Base-by-base conservation (phyloP, 2,797 vertebrate species). In the Paratrypauchen microcephalus region DNA sequence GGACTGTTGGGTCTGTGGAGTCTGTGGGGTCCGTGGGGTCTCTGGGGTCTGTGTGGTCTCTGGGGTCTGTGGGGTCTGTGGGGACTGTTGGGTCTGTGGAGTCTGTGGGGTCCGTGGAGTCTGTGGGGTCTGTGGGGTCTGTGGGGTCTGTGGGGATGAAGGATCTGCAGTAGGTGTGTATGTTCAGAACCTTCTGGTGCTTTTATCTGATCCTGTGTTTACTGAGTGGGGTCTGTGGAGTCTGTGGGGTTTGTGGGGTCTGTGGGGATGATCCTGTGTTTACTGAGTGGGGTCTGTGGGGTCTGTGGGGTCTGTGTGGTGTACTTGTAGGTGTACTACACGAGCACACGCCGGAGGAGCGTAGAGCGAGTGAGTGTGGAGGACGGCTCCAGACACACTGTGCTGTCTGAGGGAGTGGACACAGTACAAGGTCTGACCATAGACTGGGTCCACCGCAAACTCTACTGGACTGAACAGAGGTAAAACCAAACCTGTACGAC, bases 381-480 rank as follows among this genome's bases (percentile, higher is more conserved):
- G 15, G 93, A 93, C 57, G 94, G 94, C 52, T 86, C 88, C n/a
- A 88, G 94, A 77, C 92, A 94, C 54, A 84, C 91, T 74, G 68
- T 99, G 19, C 75, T 96, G 59, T 88, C 83, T 6, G 91, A 91
- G 65, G 92, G 77, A 61, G 60, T 95, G 65, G 92, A 89, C 62
- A 87, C 67, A 15, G 93, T 94, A 0, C 95, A 96, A 78, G 96
- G 95, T 54, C 91, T 99, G 66, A 90, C 95, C 0, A 73, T 99
- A 36, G 97, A 98, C 88, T 98, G 96, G 96, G 83, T 96, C 74
- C 90, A 95, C 79, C 94, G 92, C 39, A 95, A 89, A 87, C 81
- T 99, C 65, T 98, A 96, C 73, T 99, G 97, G 97, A 97, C 96
- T 15, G 96, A 99, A 82, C 91, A 81, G 87, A 90, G 94, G 96